These are phyloP conservation scores for Gryllus bimaculatus DNA, from an alignment of 1,140 invertebrate genomes.

Conservation along the genomic window DNA sequence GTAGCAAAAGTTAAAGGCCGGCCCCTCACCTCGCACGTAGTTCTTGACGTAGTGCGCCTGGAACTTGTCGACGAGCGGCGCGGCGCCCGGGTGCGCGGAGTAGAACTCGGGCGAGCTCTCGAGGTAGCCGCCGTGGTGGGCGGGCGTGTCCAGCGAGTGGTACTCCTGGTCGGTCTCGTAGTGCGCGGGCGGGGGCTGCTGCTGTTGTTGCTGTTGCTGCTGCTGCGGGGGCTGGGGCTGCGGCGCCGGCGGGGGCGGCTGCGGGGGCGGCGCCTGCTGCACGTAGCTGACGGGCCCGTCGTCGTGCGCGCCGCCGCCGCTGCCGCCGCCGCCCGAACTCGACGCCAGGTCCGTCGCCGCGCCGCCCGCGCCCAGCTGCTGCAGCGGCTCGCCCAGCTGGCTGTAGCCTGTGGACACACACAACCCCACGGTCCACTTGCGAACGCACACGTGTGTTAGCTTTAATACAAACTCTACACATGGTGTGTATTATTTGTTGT, in stretches of 20 bases:
- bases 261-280: slow-evolving; percentile 10
- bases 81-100: slow-evolving; percentile 41
- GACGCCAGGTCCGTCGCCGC: slow-evolving; percentile 22
- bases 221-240: slow-evolving; percentile 24
- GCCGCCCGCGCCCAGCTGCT: slow-evolving; percentile 30
- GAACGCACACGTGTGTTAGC: background rate
- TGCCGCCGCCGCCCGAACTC: slow-evolving; percentile 17
- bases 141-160: slow-evolving; percentile 50
- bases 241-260: slow-evolving; percentile 1
- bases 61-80: slow-evolving; percentile 54
- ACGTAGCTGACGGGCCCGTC: slow-evolving; percentile 15
- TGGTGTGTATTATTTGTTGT: no score
- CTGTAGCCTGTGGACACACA: slow-evolving; percentile 33
- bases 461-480: no score
- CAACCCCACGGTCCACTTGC: no score
- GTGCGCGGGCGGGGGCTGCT: slow-evolving; percentile 29
- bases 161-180: slow-evolving; percentile 51
- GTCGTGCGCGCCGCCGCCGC: slow-evolving; percentile 9
- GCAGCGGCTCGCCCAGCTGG: slow-evolving; percentile 37
- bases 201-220: slow-evolving; percentile 30
- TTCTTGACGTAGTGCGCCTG: slow-evolving; percentile 54
- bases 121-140: slow-evolving; percentile 43
- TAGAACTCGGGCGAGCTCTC: slow-evolving; percentile 71
- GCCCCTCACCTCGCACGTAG: slow-evolving; percentile 46
- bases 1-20: slow-evolving; percentile 12